phyloP scores from a whole-genome alignment of 1,140 invertebrate species.

The Bombyx mori region DNA sequence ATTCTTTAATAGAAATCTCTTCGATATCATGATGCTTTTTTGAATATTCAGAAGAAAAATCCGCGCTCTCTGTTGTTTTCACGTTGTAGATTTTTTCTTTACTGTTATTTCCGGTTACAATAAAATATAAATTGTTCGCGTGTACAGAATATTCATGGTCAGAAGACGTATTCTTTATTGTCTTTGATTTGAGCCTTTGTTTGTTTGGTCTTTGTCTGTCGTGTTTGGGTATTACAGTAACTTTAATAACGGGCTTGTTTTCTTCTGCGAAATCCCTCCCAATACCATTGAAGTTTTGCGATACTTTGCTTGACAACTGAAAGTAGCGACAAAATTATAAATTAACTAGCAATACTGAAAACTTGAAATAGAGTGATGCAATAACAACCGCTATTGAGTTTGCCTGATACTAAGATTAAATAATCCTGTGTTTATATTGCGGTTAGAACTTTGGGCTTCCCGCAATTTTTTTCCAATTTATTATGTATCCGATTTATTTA shows the following conservation, averaged over 20 bases:
- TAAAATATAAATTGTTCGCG: conserved; percentile 24
- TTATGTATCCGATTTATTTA: too few species aligned
- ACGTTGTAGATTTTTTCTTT: conserved; percentile 36
- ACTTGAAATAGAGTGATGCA: too few species aligned
- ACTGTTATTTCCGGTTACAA: conserved; percentile 15
- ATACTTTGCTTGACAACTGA: too few species aligned
- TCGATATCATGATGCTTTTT: conserved; percentile 22
- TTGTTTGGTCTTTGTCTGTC: conserved; percentile 23
- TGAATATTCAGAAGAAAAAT: conserved; percentile 16
- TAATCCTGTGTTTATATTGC: too few species aligned
- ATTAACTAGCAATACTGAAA: too few species aligned
- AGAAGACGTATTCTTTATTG: conserved; percentile 26
- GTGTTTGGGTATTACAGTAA: conserved; percentile 37
- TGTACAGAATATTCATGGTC: conserved; percentile 32
- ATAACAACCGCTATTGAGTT: too few species aligned
- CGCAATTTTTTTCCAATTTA: too few species aligned
- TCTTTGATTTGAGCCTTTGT: conserved; percentile 19
- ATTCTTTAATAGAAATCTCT: conserved; percentile 20
- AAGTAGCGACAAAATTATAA: too few species aligned
- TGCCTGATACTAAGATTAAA: too few species aligned
- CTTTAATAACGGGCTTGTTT: conserved; percentile 36
- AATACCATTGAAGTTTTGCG: too few species aligned
- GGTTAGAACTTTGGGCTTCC: too few species aligned
- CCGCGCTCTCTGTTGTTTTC: conserved; percentile 34
- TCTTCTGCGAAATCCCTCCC: not conserved